Evolutionary conservation across 2,888 invertebrate genomes (phyloP).

Genomic region (Ceriagrion tenellum): DNA sequence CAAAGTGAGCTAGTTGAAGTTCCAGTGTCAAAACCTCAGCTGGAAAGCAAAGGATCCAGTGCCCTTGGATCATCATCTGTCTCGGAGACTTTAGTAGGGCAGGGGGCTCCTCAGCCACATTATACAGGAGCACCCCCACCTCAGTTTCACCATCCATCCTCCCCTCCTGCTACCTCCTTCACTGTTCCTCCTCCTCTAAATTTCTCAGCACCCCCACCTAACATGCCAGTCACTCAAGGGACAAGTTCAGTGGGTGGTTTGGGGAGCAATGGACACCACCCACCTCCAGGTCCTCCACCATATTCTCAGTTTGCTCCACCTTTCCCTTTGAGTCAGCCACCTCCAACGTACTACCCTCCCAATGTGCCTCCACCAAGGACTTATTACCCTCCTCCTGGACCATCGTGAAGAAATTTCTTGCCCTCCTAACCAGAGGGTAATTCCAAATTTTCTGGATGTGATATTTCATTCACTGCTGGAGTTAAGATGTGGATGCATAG

Average conservation of each 20-base stretch:
- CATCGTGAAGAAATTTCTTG: constrained; percentile 32
- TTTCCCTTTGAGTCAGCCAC: constrained; percentile 68
- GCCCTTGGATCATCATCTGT: constrained; percentile 74
- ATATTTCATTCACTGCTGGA: not conserved
- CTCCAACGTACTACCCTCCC: constrained; percentile 33
- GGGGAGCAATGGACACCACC: constrained; percentile 73
- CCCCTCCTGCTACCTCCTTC: constrained; percentile 75
- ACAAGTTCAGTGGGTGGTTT: constrained; percentile 74
- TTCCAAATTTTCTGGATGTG: not conserved
- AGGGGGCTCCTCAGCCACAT: constrained; percentile 74
- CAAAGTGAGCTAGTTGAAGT: constrained; percentile 33
- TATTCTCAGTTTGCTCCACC: constrained; percentile 76
- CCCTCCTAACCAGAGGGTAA: not conserved
- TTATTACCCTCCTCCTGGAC: constrained; percentile 37
- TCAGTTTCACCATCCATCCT: constrained; percentile 73
- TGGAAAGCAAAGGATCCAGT: constrained; percentile 37
- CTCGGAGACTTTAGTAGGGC: constrained; percentile 74
- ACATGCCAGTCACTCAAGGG: constrained; percentile 76
- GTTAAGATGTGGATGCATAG: not conserved
- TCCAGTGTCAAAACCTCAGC: not conserved
- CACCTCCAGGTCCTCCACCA: constrained; percentile 73
- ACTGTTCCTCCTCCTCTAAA: constrained; percentile 76
- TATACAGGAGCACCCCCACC: constrained; percentile 75
- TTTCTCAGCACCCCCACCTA: constrained; percentile 76
- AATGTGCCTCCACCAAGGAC: constrained; percentile 31